These are phyloP conservation scores for Xylota segnis DNA, from an alignment of 2,888 invertebrate species.

Conservation along the genomic window DNA sequence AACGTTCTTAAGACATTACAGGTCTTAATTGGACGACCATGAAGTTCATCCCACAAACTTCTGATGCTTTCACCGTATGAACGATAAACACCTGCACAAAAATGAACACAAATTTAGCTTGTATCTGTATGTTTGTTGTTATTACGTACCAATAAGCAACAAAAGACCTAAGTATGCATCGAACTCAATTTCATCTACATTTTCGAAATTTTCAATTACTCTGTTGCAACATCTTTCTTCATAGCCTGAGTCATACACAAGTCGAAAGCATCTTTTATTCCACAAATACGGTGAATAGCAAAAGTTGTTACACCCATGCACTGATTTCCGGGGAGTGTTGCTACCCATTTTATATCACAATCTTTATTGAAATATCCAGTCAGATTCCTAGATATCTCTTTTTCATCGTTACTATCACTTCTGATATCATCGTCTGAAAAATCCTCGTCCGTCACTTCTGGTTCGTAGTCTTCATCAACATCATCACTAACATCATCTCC, in stretches of 20 bases:
- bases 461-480: background rate
- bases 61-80: background rate
- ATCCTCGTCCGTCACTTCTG: background rate
- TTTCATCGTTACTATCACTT: no score
- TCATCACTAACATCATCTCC: no score
- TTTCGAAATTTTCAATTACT: background rate
- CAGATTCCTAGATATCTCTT: no score
- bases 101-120: background rate
- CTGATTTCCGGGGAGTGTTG: no score
- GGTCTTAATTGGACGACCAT: background rate
- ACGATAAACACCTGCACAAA: conserved; percentile 1
- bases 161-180: conserved; percentile 8
- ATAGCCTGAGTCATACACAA: conserved; percentile 4
- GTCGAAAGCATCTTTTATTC: conserved; percentile 1
- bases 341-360: no score
- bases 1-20: background rate
- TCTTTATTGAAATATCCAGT: no score
- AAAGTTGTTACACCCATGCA: no score
- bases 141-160: conserved; percentile 4
- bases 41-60: conserved; percentile 1
- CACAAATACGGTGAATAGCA: background rate
- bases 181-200: background rate
- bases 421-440: no score
- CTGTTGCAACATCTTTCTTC: conserved; percentile 4
- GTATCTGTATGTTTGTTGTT: conserved; percentile 1